Evolutionary conservation across 2,113 vertebrate species (phyloP).

Genomic region (Eptesicus fuscus): DNA sequence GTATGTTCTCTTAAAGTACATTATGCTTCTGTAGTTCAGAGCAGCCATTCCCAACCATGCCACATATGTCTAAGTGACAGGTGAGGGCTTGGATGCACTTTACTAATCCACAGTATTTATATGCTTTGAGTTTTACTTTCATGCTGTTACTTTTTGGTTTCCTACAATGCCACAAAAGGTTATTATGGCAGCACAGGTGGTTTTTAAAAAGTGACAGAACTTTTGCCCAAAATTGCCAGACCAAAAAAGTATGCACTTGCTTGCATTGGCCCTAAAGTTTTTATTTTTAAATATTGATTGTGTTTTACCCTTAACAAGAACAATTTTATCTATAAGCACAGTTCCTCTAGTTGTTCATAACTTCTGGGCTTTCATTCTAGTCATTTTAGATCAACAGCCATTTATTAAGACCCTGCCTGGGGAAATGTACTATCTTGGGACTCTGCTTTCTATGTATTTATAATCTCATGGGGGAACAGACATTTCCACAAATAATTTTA

Average conservation of each 20-base stretch:
- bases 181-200: not conserved
- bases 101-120: slow-evolving; percentile 38
- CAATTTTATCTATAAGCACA: not conserved
- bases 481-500: not conserved
- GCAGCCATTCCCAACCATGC: not conserved
- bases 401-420: not conserved
- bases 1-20: not conserved
- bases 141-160: slow-evolving; percentile 58
- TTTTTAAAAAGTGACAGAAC: slow-evolving; percentile 36
- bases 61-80: not conserved
- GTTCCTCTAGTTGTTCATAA: not conserved
- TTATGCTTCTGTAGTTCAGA: not conserved
- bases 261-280: slow-evolving; percentile 17
- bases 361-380: not conserved
- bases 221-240: slow-evolving; percentile 46
- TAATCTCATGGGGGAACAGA: not conserved
- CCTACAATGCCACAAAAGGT: slow-evolving; percentile 49
- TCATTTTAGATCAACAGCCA: not conserved
- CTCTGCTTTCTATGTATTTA: not conserved
- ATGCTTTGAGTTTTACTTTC: slow-evolving; percentile 33
- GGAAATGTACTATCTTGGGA: not conserved
- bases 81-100: slow-evolving; percentile 5
- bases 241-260: slow-evolving; percentile 21
- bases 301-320: slow-evolving; percentile 20
- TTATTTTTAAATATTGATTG: slow-evolving; percentile 21